Base-by-base conservation (phyloP, 23 tunicate genomes). In the Phallusia fumigata region DNA sequence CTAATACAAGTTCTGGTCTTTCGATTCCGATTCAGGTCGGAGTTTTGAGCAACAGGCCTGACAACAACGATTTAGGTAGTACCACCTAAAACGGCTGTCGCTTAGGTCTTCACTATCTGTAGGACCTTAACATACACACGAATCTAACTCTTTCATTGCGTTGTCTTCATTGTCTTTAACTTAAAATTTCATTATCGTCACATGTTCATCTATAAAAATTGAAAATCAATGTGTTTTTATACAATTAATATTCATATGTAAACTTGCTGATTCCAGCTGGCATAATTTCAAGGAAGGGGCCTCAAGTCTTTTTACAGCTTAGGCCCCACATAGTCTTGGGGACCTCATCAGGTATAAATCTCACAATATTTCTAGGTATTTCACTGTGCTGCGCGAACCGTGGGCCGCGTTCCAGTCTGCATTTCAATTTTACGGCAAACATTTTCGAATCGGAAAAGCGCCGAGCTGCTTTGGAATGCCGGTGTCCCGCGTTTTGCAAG, bases 381-480 rank as follows among this genome's bases (percentile, higher is more conserved):
- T 58, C 13, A 6, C 69, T 24, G 28, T 58, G 5, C 8, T 58
- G 2, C 69, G 69, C 2, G 28, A 58, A 58, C 69, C 69, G 28
- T 58, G 69, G 69, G 16, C 26, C 1, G 15, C 11, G 5, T 58
- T 58, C 13, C 69, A 58, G 28, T 58, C 69, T 8, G 16, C 69
- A 22, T 58, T 21, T 2, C 69, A 58, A 3, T 58, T 21, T 58
- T 58, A 58, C 16, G 28, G 26, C 13, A 11, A 5, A 1, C 26
- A 58, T 5, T 58, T 58, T 58, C 8, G 13, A 13, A 58, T 58
- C 3, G 69, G 69, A 21, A 58, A 58, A 58, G 26, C 28, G 16
- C 69, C 69, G 13, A 58, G 69, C 69, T 58, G 69, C 13, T 58
- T 58, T 24, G 69, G 69, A 24, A 58, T 58, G 69, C 69, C 69